Evolutionary conservation across 2,113 vertebrate species (phyloP), one percentile per base, ranked within the genome.

Genomic region (Brienomyrus brachyistius): DNA sequence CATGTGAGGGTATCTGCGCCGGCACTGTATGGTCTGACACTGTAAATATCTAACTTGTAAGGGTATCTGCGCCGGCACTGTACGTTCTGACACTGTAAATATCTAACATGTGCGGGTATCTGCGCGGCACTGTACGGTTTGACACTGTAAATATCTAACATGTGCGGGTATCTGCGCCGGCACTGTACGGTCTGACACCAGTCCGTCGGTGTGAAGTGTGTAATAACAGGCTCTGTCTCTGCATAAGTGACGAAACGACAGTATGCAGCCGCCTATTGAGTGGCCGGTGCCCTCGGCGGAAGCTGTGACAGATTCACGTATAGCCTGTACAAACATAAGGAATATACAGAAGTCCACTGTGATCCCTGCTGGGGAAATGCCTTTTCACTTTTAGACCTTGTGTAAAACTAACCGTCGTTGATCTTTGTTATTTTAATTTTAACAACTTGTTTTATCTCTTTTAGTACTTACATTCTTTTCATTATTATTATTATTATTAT

Each of bases 191-290:
- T 17, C 11, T 93, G 91, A 90, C 92, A 92, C 93, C 90, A 80
- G 88, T 92, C 90, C 74, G 77, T 62, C n/a, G 91, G 85, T 92
- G 91, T 89, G 91, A 91, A 91, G 90, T 89, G 91, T 90, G 91
- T 90, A 89, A 91, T 89, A 87, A 91, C 74, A 91, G 83, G 83
- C 83, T 90, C 90, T 31, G 51, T 91, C 82, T 70, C 89, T 62
- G 90, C 85, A 35, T 80, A 89, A 90, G 74, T 85, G 91, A 56
- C 88, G 91, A 89, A 90, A 91, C 92, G 91, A 92, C 92, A 92
- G 90, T 40, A 88, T 87, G 90, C 88, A 50, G 85, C 89, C 88
- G 86, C 88, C 90, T 80, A 88, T 87, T 77, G 87, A 89, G 84
- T 56, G 83, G 91, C 62, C 83, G 15, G 74, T 70, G 88, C 88